Percentiles rank a stretch among this genome's conserved stretches.
phyloP scores from a whole-genome alignment of 2,113 vertebrate genomes.

The Barnardius zonarius region DNA sequence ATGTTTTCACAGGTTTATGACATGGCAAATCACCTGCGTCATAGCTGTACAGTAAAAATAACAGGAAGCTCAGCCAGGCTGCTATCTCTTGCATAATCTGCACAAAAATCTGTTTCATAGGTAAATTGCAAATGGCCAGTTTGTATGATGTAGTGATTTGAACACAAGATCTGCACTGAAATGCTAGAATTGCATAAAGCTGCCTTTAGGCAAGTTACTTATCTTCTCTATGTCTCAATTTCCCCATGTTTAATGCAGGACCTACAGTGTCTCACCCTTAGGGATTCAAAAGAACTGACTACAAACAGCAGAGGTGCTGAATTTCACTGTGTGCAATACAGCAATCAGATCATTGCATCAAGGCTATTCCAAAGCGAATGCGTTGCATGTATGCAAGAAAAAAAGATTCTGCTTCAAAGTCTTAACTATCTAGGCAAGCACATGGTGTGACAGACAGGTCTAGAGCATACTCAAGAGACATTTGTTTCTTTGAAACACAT shows the following conservation, averaged over 20 bases:
- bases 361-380: neutral
- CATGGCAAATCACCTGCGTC: neutral
- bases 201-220: neutral
- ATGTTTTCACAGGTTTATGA: neutral
- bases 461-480: neutral
- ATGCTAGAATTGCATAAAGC: constrained; percentile 9
- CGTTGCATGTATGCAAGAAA: neutral
- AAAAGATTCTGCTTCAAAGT: neutral
- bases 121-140: too few relatives aligned
- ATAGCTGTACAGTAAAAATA: neutral
- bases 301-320: neutral
- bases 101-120: too few relatives aligned
- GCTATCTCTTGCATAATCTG: neutral
- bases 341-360: neutral
- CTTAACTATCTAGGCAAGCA: neutral
- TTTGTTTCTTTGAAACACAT: neutral
- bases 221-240: neutral
- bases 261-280: neutral
- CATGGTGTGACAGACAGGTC: neutral
- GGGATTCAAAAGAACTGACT: neutral
- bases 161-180: neutral
- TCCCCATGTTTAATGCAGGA: constrained; percentile 26
- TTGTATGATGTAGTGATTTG: too few relatives aligned
- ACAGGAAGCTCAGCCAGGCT: neutral
- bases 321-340: neutral